Evolutionary conservation across 2,888 invertebrate genomes (phyloP).

Genomic region (Leucoma salicis): DNA sequence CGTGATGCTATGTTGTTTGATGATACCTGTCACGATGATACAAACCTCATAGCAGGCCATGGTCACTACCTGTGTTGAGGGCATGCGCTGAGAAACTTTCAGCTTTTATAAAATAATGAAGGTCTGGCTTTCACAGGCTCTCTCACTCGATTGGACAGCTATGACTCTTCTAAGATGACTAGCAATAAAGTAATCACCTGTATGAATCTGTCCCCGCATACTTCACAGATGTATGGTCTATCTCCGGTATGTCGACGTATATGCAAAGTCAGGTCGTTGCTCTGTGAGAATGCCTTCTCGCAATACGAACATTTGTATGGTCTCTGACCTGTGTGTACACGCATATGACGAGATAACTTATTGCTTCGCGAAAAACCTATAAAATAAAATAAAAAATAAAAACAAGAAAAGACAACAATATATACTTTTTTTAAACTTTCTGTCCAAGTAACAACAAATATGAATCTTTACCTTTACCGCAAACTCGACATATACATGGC

Average conservation of each 20-base stretch:
- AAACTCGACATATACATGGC: constrained; percentile 76
- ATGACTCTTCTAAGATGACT: too few species aligned
- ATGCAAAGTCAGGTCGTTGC: constrained; percentile 87
- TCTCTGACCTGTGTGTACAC: constrained; percentile 80
- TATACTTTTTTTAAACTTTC: neutral
- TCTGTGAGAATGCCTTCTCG: constrained; percentile 85
- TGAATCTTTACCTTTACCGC: constrained; percentile 75
- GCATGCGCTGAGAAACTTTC: too few species aligned
- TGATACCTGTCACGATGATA: too few species aligned
- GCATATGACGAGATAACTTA: constrained; percentile 83
- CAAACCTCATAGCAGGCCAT: too few species aligned
- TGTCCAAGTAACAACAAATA: too few species aligned
- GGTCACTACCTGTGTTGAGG: too few species aligned
- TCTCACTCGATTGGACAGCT: too few species aligned
- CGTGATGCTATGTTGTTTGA: too few species aligned
- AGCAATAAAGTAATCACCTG: too few species aligned
- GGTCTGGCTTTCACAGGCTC: too few species aligned
- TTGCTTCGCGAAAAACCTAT: constrained; percentile 83
- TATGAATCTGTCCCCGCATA: constrained; percentile 86
- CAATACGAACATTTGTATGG: constrained; percentile 84
- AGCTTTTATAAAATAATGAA: too few species aligned
- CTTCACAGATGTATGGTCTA: constrained; percentile 84
- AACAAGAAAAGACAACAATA: neutral
- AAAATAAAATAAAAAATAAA: constrained; percentile 17
- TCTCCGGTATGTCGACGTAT: constrained; percentile 87